Evolutionary conservation across 1,140 invertebrate genomes (phyloP).

Genomic region (Drosophila virilis): DNA sequence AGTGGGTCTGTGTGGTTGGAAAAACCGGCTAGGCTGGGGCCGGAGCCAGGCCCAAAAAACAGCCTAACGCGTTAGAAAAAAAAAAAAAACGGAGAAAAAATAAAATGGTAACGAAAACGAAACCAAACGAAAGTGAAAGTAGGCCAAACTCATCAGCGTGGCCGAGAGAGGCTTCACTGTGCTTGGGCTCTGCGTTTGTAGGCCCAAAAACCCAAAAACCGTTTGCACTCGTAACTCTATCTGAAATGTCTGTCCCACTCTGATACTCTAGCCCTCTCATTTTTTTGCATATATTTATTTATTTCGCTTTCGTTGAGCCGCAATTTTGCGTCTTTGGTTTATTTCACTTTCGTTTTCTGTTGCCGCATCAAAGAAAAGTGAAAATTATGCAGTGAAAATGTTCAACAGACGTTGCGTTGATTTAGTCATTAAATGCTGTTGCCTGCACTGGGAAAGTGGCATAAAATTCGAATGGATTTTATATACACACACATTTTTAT

Average conservation of each 20-base stretch:
- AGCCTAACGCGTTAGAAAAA: slow-evolving; percentile 37
- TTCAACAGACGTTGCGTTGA: slow-evolving; percentile 31
- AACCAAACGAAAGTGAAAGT: slow-evolving; percentile 75
- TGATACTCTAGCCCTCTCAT: not conserved
- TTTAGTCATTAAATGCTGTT: slow-evolving; percentile 47
- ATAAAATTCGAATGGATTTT: slow-evolving; percentile 18
- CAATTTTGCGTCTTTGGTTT: slow-evolving; percentile 15
- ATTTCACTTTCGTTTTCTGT: slow-evolving; percentile 48
- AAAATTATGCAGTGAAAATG: slow-evolving; percentile 53
- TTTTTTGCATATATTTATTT: not conserved
- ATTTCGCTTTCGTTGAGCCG: not conserved
- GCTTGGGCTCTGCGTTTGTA: slow-evolving; percentile 23
- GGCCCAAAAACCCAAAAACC: slow-evolving; percentile 26
- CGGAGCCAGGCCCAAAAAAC: slow-evolving; percentile 32
- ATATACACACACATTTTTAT: not conserved
- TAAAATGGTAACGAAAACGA: slow-evolving; percentile 41
- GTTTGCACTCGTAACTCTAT: slow-evolving; percentile 23
- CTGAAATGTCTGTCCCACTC: slow-evolving; percentile 2
- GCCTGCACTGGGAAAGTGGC: slow-evolving; percentile 34
- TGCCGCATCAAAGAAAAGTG: slow-evolving; percentile 52
- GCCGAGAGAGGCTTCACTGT: slow-evolving; percentile 40
- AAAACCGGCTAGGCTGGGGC: slow-evolving; percentile 61
- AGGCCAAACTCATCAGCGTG: slow-evolving; percentile 78
- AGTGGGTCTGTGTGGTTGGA: slow-evolving; percentile 41
- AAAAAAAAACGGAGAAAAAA: slow-evolving; percentile 17